These are phyloP conservation scores for Napeogenes sylphis DNA, from an alignment of 2,888 invertebrate genomes.

Conservation along the genomic window DNA sequence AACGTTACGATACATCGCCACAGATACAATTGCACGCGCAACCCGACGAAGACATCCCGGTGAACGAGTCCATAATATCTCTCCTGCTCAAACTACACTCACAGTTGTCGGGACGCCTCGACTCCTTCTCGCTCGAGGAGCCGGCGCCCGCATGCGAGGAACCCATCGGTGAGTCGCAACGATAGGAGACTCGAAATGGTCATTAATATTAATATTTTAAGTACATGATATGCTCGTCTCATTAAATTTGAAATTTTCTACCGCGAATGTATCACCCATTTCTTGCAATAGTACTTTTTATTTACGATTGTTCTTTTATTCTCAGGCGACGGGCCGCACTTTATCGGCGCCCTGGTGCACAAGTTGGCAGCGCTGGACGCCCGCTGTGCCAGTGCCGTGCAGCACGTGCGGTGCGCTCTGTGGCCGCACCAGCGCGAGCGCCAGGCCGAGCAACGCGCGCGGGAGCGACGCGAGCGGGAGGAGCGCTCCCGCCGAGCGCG, in stretches of 20 bases:
- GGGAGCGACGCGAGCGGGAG: conserved; percentile 91
- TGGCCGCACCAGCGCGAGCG: conserved; percentile 90
- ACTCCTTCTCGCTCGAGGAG: conserved; percentile 85
- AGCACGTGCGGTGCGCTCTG: conserved; percentile 83
- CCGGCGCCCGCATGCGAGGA: conserved; percentile 50
- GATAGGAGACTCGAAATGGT: too few species aligned
- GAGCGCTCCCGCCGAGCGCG: conserved; percentile 91
- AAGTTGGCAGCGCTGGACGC: conserved; percentile 85
- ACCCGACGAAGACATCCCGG: conserved; percentile 76
- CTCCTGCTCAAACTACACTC: conserved; percentile 93
- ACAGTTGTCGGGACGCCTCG: conserved; percentile 88
- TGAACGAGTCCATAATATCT: conserved; percentile 94
- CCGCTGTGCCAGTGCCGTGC: conserved; percentile 82
- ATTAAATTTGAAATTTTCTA: too few species aligned
- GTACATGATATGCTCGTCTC: background rate
- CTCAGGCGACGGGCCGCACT: conserved; percentile 91
- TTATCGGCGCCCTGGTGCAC: conserved; percentile 87
- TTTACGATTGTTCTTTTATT: too few species aligned
- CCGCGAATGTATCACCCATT: too few species aligned
- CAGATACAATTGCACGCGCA: conserved; percentile 59
- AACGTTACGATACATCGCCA: background rate
- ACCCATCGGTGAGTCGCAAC: conserved; percentile 55
- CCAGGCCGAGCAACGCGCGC: conserved; percentile 86
- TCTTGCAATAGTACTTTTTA: too few species aligned
- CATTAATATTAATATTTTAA: too few species aligned